Evolutionary conservation across 2,888 invertebrate species (phyloP), one percentile per base, ranked within the genome.

Genomic region (Scaptomyza parva): DNA sequence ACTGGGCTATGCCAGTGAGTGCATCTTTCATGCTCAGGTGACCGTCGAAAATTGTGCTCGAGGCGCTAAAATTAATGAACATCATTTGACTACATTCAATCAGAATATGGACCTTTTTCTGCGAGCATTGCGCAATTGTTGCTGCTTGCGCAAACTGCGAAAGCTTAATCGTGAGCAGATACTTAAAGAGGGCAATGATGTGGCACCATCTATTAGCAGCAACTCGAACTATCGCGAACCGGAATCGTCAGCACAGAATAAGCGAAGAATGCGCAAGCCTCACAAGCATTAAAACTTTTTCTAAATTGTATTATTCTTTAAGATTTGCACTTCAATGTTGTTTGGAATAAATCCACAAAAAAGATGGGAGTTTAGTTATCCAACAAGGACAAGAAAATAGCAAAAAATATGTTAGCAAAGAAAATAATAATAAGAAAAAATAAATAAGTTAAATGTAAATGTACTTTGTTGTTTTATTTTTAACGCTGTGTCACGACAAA

Each of bases 61-160:
- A 0, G 52, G 67, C 18, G 11, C 2, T 2, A 43, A 18, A n/a
- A 67, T 76, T n/a, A 35, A 60, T n/a, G 22, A 37, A 7, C 28
- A 53, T 8, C 40, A 57, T 20, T 59, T 79, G 24, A 50, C 59
- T 12, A 66, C 64, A 2, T 89, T 89, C 24, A 75, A 80, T 54
- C 68, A 69, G 78, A 80, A 87, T 68, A 85, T 89, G 28, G 76
- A 89, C 64, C 70, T 68, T 50, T 89, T 89, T 64, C 78, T 87
- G 64, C 71, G 64, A 41, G 67, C 83, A 0, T 51, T 89, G 18
- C 67, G 78, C 39, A 72, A 63, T 9, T 86, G 86, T 65, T 75
- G 76, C 39, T 70, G 71, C 45, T 6, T 65, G 33, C 70, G 65
- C 7, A 40, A 60, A 37, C 30, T 76, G 47, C 64, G 73, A 6